Base-by-base conservation (phyloP, 37 sponge, comb jelly and placozoan species). In the Ianthella basta region DNA sequence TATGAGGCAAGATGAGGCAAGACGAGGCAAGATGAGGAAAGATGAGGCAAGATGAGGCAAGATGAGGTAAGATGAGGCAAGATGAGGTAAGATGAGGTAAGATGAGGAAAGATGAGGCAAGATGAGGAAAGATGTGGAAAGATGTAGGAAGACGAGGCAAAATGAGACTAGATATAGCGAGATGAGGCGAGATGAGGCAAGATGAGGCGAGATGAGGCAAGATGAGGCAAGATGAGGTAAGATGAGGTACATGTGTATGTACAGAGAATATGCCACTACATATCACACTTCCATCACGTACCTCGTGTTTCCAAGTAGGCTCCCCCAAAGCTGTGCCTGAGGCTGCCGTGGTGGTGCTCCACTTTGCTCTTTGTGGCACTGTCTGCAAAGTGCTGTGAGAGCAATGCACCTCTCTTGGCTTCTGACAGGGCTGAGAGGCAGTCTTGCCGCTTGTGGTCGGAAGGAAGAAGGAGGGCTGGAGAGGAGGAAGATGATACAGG, bases 291-390 rank as follows among this genome's bases (percentile, higher is more conserved):
- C 1, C 70, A 69, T n/a, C n/a, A 30, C 53, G 4, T 34, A 35
- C 87, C 89, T 44, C 87, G 56, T 15, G 87, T 30, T 39, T 91
- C 80, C 68, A 61, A 32, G 80, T 91, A 91, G 15, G 84, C 78
- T 54, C 85, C 63, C 37, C 91, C 91, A 44, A 72, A 91, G 33
- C 72, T 54, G 56, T 88, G 79, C 25, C 69, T 38, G 12, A 25
- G n/a, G 10, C 12, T 18, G 10, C 21, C 0, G 8, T 44, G 69
- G 33, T 60, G 41, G 25, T 44, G 44, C 1, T 12, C 21, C 21
- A 41, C 44, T 40, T 19, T 75, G 15, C 37, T 41, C 23, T 75
- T 19, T 1, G 10, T 38, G 35, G 82, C 59, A 0, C 81, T 54
- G 35, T 60, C 65, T 20, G 65, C 44, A 55, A 69, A 61, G 32